These are phyloP conservation scores for Lasioglossum pauxillum DNA, from an alignment of 2,888 invertebrate genomes.

Conservation along the genomic window DNA sequence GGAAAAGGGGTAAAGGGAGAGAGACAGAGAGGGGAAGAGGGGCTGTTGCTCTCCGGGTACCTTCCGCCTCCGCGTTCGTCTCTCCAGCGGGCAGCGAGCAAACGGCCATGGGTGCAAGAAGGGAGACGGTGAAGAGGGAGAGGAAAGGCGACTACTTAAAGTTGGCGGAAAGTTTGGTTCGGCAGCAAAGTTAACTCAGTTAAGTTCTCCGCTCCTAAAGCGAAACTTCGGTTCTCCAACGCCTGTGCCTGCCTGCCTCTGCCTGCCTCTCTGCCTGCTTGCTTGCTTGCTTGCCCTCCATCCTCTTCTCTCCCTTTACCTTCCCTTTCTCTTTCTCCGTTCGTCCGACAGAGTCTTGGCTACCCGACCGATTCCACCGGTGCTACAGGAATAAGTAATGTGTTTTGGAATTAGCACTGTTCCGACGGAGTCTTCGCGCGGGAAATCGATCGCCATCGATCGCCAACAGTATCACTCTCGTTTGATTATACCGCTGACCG, in stretches of 20 bases:
- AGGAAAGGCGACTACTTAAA: constrained; percentile 83
- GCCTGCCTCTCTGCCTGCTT: constrained; percentile 11
- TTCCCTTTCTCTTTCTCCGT: constrained; percentile 41
- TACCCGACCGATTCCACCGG: constrained; percentile 17
- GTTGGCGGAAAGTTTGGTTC: constrained; percentile 83
- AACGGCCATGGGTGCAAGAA: constrained; percentile 60
- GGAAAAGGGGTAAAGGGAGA: constrained; percentile 41
- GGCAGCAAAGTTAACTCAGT: constrained; percentile 84
- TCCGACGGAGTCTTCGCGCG: constrained; percentile 57
- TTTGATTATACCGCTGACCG: constrained; percentile 25
- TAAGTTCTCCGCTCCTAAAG: constrained; percentile 82
- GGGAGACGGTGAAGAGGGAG: constrained; percentile 45
- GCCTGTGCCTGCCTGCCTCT: constrained; percentile 60
- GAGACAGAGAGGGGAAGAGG: constrained; percentile 40
- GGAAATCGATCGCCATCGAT: constrained; percentile 61
- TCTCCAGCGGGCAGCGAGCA: constrained; percentile 59
- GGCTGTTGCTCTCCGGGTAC: constrained; percentile 61
- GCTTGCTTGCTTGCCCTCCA: constrained; percentile 50
- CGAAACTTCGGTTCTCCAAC: constrained; percentile 82
- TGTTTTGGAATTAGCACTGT: constrained; percentile 77
- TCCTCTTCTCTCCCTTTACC: constrained; percentile 36
- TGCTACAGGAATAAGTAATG: constrained; percentile 66
- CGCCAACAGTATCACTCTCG: constrained; percentile 33
- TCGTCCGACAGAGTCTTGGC: constrained; percentile 35
- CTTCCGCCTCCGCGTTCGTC: constrained; percentile 62